These are phyloP conservation scores for Pavo muticus DNA, from an alignment of 2,113 vertebrate genomes.

Conservation along the genomic window DNA sequence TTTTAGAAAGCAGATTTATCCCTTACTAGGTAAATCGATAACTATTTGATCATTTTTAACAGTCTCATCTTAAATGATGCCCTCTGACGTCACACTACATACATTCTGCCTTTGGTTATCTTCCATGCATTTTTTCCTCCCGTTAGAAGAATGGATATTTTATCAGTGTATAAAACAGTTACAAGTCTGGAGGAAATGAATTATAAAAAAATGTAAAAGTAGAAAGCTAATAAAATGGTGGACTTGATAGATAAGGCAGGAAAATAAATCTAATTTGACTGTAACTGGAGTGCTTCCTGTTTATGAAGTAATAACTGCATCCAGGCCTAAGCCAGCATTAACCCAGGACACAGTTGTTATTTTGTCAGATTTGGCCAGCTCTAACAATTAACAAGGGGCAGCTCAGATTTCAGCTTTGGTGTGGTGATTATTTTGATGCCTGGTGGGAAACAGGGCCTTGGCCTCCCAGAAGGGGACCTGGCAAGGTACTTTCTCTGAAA, in stretches of 20 bases:
- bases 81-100: background rate
- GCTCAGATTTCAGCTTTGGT: constrained; percentile 52
- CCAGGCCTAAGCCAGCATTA: constrained; percentile 24
- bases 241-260: constrained; percentile 35
- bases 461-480: background rate
- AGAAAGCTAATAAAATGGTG: constrained; percentile 43
- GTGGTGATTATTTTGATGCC: constrained; percentile 43
- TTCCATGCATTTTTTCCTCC: background rate
- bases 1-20: constrained; percentile 24
- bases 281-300: constrained; percentile 53
- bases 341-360: constrained; percentile 19
- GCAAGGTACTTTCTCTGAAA: background rate
- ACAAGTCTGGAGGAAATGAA: constrained; percentile 25
- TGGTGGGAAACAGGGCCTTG: background rate
- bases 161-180: constrained; percentile 34
- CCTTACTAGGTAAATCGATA: background rate
- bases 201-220: constrained; percentile 32
- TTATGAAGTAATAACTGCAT: constrained; percentile 4
- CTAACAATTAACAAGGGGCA: constrained; percentile 46
- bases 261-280: constrained; percentile 63
- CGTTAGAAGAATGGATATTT: constrained; percentile 10
- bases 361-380: constrained; percentile 37
- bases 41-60: constrained; percentile 17
- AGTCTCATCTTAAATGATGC: background rate
- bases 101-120: background rate